Evolutionary conservation across 2,113 vertebrate genomes (phyloP).

Genomic region (Tiliqua scincoides): DNA sequence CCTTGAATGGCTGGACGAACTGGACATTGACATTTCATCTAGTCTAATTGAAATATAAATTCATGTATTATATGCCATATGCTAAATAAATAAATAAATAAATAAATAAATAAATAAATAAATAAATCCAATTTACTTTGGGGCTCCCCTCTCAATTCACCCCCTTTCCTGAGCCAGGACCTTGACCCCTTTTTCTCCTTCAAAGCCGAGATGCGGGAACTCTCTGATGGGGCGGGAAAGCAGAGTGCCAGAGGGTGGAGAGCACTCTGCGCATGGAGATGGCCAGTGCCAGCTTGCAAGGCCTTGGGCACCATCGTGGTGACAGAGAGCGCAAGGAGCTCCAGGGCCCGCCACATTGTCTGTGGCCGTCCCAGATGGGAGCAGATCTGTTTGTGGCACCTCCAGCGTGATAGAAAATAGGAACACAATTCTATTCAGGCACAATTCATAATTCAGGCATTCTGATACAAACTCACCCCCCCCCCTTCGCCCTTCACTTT

Average conservation of each 20-base stretch:
- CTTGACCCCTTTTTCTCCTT: no score
- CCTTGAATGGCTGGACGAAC: no score
- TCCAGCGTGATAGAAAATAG: not conserved
- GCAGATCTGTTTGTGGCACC: not conserved
- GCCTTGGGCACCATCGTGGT: not conserved
- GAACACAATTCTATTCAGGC: not conserved
- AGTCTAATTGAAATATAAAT: no score
- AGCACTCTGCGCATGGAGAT: not conserved
- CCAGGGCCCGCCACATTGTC: not conserved
- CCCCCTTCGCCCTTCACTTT: not conserved
- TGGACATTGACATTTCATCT: no score
- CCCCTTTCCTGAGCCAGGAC: not conserved
- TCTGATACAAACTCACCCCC: not conserved
- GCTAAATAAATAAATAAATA: no score
- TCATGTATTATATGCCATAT: no score
- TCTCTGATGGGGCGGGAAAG: not conserved
- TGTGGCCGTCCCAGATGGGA: not conserved
- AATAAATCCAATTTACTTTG: no score
- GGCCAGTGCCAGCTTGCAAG: not conserved
- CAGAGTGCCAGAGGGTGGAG: not conserved
- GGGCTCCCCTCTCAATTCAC: no score
- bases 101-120: no score
- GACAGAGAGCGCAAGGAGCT: not conserved
- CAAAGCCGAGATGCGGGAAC: not conserved
- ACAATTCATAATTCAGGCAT: no score